Conservation (phyloP, 2,797 vertebrate species). For the Tauraco hartlaubi region DNA sequence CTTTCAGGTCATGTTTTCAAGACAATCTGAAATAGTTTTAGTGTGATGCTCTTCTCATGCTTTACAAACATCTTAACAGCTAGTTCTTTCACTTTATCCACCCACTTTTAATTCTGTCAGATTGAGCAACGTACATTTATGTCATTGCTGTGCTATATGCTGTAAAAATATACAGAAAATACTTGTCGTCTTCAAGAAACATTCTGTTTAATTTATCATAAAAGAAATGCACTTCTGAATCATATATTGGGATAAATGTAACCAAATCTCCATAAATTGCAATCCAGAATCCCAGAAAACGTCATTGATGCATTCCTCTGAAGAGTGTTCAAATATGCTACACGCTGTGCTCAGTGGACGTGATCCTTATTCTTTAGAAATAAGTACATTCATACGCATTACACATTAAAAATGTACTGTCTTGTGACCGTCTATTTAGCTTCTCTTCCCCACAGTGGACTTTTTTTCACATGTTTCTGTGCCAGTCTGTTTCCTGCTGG, state of each 20-base stretch:
- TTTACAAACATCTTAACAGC: background rate
- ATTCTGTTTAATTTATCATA: background rate
- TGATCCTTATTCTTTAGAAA: background rate
- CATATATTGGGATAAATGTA: background rate
- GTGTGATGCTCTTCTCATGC: background rate
- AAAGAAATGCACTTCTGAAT: background rate
- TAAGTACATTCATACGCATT: background rate
- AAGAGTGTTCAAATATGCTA: background rate
- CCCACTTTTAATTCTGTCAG: background rate
- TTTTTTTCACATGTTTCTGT: background rate
- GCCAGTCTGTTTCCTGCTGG: background rate
- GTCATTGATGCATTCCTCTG: background rate
- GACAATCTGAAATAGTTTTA: background rate
- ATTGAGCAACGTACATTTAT: background rate
- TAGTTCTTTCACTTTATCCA: background rate
- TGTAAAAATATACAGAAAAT: background rate
- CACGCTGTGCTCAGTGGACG: background rate
- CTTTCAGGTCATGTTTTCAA: background rate
- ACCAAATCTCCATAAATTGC: background rate
- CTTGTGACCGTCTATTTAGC: background rate
- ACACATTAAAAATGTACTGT: background rate
- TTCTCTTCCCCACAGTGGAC: background rate
- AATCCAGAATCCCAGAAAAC: background rate
- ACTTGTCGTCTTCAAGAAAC: background rate
- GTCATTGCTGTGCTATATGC: background rate